Evolutionary conservation across 2,797 vertebrate genomes (phyloP).

Genomic region (Xiphophorus birchmanni): DNA sequence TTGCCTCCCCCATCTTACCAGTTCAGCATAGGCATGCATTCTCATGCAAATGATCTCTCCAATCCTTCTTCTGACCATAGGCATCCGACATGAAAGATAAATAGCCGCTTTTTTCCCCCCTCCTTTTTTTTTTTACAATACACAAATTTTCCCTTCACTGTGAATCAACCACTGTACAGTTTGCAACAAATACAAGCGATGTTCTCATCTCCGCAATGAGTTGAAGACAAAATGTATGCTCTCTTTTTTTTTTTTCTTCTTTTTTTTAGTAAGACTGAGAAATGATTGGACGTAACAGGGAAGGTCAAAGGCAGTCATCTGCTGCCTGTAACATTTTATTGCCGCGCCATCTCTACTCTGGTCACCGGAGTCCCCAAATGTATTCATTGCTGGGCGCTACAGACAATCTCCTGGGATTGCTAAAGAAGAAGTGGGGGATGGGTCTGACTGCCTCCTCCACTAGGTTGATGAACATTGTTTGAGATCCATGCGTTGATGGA

Average conservation of each 20-base stretch:
- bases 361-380: conserved; percentile 28
- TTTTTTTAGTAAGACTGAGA: neutral
- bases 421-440: conserved; percentile 24
- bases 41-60: conserved; percentile 75
- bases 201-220: neutral
- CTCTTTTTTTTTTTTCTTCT: neutral
- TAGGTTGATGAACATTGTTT: conserved; percentile 39
- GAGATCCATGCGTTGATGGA: conserved; percentile 21
- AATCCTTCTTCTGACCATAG: conserved; percentile 65
- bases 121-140: conserved; percentile 23
- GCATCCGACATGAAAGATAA: conserved; percentile 67
- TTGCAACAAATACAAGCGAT: neutral
- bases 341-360: conserved; percentile 20
- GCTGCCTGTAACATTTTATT: conserved; percentile 41
- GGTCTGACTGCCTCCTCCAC: conserved; percentile 25
- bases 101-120: conserved; percentile 53
- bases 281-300: conserved; percentile 1
- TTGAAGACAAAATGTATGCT: neutral
- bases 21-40: conserved; percentile 66
- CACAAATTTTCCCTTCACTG: conserved; percentile 57
- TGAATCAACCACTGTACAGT: neutral
- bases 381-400: conserved; percentile 41
- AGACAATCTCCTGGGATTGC: conserved; percentile 32
- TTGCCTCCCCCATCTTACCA: conserved; percentile 33
- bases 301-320: conserved; percentile 36